Conservation (phyloP, 2,797 vertebrate species). For the Paratrypauchen microcephalus region DNA sequence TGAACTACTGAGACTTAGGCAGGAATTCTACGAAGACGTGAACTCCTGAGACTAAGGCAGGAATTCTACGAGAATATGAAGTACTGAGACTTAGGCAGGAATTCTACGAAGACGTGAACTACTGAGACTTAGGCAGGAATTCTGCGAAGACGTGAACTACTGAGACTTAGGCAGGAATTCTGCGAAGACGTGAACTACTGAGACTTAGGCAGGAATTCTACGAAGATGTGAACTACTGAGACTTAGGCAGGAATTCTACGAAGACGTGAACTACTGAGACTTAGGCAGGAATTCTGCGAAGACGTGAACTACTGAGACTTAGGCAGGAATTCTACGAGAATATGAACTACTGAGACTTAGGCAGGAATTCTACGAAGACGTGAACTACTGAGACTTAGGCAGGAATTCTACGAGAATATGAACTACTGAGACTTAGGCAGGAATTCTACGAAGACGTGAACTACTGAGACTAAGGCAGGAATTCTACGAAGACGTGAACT, state of each 20-base stretch:
- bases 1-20: neutral
- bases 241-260: no score
- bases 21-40: no score
- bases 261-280: neutral
- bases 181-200: neutral
- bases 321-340: no score
- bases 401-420: no score
- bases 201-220: no score
- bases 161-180: no score
- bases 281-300: no score
- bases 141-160: neutral
- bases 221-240: neutral
- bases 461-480: neutral
- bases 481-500: neutral
- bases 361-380: no score
- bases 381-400: neutral
- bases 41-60: neutral
- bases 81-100: neutral
- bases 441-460: neutral
- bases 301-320: neutral
- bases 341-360: neutral
- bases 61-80: neutral
- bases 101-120: neutral
- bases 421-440: neutral
- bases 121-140: no score